Percentiles rank a stretch among this genome's conserved stretches.
phyloP scores from a whole-genome alignment of 1,140 invertebrate genomes.

The Hypothenemus hampei region DNA sequence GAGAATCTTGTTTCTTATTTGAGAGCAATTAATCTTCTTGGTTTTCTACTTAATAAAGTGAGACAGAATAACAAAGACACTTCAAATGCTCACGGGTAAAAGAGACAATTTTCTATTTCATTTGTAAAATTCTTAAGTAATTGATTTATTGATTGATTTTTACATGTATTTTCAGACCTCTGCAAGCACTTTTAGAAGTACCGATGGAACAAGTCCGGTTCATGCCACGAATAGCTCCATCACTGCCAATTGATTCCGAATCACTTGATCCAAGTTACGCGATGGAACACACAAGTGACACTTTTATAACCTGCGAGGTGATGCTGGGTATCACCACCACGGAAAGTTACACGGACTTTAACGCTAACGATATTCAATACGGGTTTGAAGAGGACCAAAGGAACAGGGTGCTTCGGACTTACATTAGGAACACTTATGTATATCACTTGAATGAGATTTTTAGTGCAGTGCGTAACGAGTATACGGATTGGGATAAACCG shows the following conservation, averaged over 20 bases:
- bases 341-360: slow-evolving; percentile 72
- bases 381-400: slow-evolving; percentile 73
- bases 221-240: slow-evolving; percentile 58
- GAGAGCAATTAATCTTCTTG: too few species aligned
- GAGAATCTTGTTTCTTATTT: too few species aligned
- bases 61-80: too few species aligned
- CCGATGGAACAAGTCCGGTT: slow-evolving; percentile 60
- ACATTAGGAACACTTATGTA: slow-evolving; percentile 79
- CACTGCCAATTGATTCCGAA: slow-evolving; percentile 57
- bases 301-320: slow-evolving; percentile 64
- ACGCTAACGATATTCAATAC: slow-evolving; percentile 67
- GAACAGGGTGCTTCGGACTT: slow-evolving; percentile 70
- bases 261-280: slow-evolving; percentile 55
- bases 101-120: too few species aligned
- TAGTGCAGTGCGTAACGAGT: slow-evolving; percentile 85
- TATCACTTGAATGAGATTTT: slow-evolving; percentile 91
- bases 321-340: slow-evolving; percentile 67
- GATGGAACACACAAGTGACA: slow-evolving; percentile 63
- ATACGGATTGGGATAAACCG: slow-evolving; percentile 87
- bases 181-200: slow-evolving; percentile 58
- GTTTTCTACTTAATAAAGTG: too few species aligned
- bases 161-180: slow-evolving; percentile 55
- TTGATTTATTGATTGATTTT: too few species aligned
- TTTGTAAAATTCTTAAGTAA: too few species aligned
- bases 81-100: too few species aligned